Evolutionary conservation across 2,797 vertebrate species (phyloP).

Genomic region (Dendrocincla tyrannina): DNA sequence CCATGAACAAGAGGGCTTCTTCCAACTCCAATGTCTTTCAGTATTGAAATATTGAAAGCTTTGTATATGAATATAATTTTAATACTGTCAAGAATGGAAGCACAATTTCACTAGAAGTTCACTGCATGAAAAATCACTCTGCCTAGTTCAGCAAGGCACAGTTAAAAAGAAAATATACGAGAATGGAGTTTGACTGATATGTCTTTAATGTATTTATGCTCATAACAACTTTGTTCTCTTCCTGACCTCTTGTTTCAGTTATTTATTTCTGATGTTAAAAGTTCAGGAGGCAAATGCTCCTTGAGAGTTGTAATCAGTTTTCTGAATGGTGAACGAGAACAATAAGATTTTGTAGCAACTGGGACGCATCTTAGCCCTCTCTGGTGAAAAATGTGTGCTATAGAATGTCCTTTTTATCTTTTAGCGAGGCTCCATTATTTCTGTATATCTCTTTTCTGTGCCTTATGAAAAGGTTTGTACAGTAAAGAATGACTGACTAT

Average conservation of each 20-base stretch:
- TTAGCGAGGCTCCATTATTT: constrained; percentile 65
- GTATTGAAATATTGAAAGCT: not conserved
- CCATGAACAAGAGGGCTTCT: not conserved
- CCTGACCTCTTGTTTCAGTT: constrained; percentile 25
- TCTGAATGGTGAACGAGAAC: constrained; percentile 45
- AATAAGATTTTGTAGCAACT: constrained; percentile 55
- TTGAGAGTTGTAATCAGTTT: not conserved
- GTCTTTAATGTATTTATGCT: constrained; percentile 44
- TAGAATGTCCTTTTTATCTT: constrained; percentile 70
- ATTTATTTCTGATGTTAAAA: constrained; percentile 59
- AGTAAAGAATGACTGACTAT: constrained; percentile 75
- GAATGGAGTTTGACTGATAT: constrained; percentile 14
- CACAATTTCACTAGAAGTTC: not conserved
- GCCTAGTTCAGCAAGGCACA: not conserved
- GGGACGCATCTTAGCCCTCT: not conserved
- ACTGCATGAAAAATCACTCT: not conserved
- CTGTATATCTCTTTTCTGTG: constrained; percentile 65
- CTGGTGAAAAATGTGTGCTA: constrained; percentile 60
- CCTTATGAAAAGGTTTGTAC: constrained; percentile 73
- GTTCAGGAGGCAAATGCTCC: constrained; percentile 37
- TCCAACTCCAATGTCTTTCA: not conserved
- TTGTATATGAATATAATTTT: not conserved
- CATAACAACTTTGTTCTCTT: constrained; percentile 19
- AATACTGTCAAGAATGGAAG: not conserved
- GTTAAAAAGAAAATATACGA: constrained; percentile 28